Evolutionary conservation across 2,797 vertebrate species (phyloP).

Genomic region (Chiloscyllium punctatum): DNA sequence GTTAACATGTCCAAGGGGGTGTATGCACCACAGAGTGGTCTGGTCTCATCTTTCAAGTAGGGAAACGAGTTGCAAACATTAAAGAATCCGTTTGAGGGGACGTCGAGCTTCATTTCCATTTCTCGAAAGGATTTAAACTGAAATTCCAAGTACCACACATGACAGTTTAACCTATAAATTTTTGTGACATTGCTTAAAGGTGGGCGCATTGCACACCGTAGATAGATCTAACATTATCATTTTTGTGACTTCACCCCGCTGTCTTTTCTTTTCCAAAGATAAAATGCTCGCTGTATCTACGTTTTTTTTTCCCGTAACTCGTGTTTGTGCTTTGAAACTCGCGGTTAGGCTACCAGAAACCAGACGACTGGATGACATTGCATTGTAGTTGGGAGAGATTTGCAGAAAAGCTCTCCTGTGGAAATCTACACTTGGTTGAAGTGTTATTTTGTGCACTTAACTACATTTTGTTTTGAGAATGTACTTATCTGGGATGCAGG

Average conservation of each 20-base stretch:
- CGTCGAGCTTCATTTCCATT: not conserved
- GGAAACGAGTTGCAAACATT: not conserved
- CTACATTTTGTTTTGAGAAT: conserved; percentile 32
- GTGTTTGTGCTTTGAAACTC: not conserved
- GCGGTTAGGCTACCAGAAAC: not conserved
- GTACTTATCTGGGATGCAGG: not conserved
- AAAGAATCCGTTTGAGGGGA: not conserved
- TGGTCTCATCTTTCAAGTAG: not conserved
- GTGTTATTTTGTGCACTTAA: conserved; percentile 22
- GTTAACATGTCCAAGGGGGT: conserved; percentile 68
- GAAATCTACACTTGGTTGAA: not conserved
- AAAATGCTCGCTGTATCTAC: not conserved
- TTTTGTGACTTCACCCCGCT: not conserved
- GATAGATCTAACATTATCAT: not conserved
- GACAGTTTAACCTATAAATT: not conserved
- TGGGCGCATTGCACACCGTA: not conserved
- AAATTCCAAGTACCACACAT: not conserved
- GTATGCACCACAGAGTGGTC: conserved; percentile 56
- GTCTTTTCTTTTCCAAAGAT: not conserved
- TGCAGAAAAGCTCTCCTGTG: not conserved
- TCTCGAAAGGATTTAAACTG: not conserved
- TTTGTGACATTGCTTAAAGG: not conserved
- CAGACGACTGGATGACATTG: too few species aligned
- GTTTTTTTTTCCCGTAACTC: not conserved
- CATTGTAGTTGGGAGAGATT: not conserved